Evolutionary conservation across 2,113 vertebrate genomes (phyloP).

Genomic region (Ptyas mucosa): DNA sequence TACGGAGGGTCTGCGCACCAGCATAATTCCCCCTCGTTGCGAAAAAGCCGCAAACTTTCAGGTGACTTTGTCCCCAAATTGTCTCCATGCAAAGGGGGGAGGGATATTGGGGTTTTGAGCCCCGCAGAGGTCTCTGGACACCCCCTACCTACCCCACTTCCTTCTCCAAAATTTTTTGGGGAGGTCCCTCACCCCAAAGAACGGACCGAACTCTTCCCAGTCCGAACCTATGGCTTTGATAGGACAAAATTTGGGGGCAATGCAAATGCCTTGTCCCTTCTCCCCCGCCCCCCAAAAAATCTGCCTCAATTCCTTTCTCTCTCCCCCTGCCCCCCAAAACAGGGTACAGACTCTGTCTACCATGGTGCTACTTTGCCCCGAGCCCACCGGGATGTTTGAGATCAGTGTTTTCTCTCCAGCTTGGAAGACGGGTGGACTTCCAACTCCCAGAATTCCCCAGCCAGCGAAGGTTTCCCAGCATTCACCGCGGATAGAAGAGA

Average conservation of each 20-base stretch:
- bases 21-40: not conserved
- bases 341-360: not conserved
- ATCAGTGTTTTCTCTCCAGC: not conserved
- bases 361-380: not conserved
- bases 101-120: not conserved
- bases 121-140: no score
- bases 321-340: not conserved
- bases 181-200: not conserved
- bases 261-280: not conserved
- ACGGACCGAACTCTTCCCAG: no score
- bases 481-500: not conserved
- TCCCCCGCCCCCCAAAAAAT: fast-evolving
- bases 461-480: not conserved
- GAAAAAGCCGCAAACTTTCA: not conserved
- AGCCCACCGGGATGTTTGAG: not conserved
- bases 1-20: not conserved
- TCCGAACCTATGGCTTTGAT: not conserved
- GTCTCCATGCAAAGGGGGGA: not conserved
- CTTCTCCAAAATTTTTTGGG: not conserved
- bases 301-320: not conserved
- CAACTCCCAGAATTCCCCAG: not conserved
- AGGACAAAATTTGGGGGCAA: not conserved
- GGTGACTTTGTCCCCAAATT: not conserved
- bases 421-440: not conserved
- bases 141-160: no score